A percentile compares a stretch with the other conserved stretches of the same genome.
These are phyloP conservation scores for Electrona antarctica DNA, from an alignment of 2,113 vertebrate species.

Conservation along the genomic window DNA sequence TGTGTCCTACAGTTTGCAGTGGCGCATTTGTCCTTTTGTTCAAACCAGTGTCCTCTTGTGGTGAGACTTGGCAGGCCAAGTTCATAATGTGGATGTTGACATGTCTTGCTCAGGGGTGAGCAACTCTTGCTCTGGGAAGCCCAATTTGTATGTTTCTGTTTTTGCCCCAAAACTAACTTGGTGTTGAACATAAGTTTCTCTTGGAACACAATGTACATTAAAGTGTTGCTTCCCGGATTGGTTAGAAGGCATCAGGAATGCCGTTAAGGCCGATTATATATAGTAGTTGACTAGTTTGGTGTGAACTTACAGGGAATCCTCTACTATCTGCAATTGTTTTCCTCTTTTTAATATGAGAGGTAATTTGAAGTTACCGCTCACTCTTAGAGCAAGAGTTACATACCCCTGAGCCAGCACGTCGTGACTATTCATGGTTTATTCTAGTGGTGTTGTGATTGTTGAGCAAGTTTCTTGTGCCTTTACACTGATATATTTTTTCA, in stretches of 20 bases:
- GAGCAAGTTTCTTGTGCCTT: conserved; percentile 74
- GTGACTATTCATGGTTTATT: conserved; percentile 64
- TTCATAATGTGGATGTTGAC: conserved; percentile 63
- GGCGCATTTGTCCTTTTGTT: conserved; percentile 54
- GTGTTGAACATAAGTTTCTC: not conserved
- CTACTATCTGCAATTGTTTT: not conserved
- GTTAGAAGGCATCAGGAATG: not conserved
- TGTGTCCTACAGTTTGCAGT: conserved; percentile 71
- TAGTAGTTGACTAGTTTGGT: too few species aligned
- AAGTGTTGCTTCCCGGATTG: not conserved
- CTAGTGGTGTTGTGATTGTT: conserved; percentile 66
- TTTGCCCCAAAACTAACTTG: not conserved
- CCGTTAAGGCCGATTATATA: not conserved
- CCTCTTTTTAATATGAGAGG: too few species aligned
- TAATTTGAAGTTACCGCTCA: not conserved
- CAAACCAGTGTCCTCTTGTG: conserved; percentile 74
- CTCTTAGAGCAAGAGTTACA: not conserved
- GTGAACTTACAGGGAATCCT: too few species aligned
- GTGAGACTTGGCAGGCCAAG: conserved; percentile 89
- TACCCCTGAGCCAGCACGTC: conserved; percentile 48
- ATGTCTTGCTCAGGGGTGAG: conserved; percentile 46
- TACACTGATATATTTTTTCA: conserved; percentile 71
- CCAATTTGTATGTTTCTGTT: conserved; percentile 4
- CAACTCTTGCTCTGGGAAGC: conserved; percentile 39
- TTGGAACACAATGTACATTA: not conserved